phyloP scores from a whole-genome alignment of 2,113 vertebrate genomes.

The Paracanthobrama guichenoti region DNA sequence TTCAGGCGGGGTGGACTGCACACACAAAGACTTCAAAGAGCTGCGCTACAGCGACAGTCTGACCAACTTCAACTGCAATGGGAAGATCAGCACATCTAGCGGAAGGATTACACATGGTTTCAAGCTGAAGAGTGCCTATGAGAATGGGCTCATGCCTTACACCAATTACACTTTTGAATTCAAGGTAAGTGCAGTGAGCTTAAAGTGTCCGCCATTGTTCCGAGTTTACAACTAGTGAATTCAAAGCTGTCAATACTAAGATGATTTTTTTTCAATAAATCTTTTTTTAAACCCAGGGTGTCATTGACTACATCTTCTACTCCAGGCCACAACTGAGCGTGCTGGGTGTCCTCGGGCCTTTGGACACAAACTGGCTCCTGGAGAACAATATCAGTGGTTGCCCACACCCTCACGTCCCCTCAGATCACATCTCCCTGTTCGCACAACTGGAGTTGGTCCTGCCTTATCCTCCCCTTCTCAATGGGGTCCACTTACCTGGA shows the following conservation, averaged over 20 bases:
- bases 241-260: neutral
- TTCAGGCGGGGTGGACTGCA: slow-evolving; percentile 94
- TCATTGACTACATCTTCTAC: slow-evolving; percentile 99
- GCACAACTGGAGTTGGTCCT: slow-evolving; percentile 97
- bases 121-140: slow-evolving; percentile 97
- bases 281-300: slow-evolving; percentile 72
- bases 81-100: slow-evolving; percentile 89
- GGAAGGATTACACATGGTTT: slow-evolving; percentile 96
- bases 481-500: slow-evolving; percentile 91
- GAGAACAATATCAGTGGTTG: slow-evolving; percentile 97
- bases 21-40: slow-evolving; percentile 99
- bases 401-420: slow-evolving; percentile 95
- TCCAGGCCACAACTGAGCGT: slow-evolving; percentile 96
- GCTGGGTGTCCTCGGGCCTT: slow-evolving; percentile 92
- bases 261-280: neutral
- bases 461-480: slow-evolving; percentile 88
- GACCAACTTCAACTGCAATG: slow-evolving; percentile 97
- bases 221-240: neutral
- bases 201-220: neutral
- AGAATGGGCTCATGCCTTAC: slow-evolving; percentile 97
- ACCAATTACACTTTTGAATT: slow-evolving; percentile 98
- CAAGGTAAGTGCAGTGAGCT: slow-evolving; percentile 78
- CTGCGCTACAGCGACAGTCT: slow-evolving; percentile 95
- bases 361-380: slow-evolving; percentile 94
- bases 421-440: slow-evolving; percentile 99